phyloP scores from a whole-genome alignment of 2,113 vertebrate genomes.

The Paratilapia polleni region DNA sequence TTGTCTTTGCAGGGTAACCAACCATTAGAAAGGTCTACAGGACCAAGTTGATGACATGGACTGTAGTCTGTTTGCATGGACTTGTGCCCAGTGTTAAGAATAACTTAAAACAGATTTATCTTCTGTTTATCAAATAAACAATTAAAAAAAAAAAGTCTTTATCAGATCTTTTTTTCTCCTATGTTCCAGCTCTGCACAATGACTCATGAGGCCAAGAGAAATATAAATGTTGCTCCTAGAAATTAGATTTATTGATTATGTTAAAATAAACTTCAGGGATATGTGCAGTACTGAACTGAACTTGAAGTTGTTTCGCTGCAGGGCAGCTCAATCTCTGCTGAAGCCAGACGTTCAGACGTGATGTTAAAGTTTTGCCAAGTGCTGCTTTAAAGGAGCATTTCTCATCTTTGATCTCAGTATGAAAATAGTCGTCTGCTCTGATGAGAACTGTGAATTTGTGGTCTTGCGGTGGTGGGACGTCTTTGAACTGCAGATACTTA shows the following conservation, averaged over 20 bases:
- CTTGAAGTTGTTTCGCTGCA: background rate
- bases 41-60: rapidly evolving
- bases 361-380: background rate
- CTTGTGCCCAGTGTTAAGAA: background rate
- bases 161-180: background rate
- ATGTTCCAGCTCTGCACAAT: background rate
- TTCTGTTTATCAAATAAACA: no score
- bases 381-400: background rate
- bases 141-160: background rate
- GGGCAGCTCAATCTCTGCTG: background rate
- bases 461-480: background rate
- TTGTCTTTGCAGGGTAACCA: no score
- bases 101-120: background rate
- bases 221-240: no score
- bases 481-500: constrained; percentile 41
- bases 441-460: constrained; percentile 7
- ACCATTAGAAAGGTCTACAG: background rate
- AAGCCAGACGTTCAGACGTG: background rate
- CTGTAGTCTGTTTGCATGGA: background rate
- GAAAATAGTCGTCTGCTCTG: background rate
- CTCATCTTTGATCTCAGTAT: constrained; percentile 16
- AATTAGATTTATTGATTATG: background rate
- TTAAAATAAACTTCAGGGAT: background rate
- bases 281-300: background rate
- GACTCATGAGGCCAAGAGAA: background rate